A percentile compares a stretch with the other conserved stretches of the same genome.
These are phyloP conservation scores for Aquatica leii DNA, from an alignment of 2,888 invertebrate genomes.

Conservation along the genomic window DNA sequence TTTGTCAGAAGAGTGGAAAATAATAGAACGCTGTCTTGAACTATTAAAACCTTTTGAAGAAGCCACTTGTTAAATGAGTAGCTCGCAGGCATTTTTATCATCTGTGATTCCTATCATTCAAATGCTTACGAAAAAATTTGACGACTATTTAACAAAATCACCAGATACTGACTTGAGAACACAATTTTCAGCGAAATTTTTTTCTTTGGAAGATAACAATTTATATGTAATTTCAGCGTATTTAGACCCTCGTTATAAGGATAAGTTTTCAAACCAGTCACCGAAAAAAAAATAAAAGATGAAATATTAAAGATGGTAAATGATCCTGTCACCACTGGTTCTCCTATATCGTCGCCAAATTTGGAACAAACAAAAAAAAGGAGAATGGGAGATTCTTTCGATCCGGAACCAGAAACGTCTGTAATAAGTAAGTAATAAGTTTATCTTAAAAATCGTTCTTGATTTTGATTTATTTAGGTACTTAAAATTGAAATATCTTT, in stretches of 20 bases:
- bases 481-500: no score
- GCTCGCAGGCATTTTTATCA: neutral
- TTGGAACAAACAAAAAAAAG: neutral
- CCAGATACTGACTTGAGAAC: neutral
- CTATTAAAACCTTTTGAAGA: no score
- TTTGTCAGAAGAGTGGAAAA: no score
- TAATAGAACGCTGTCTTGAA: no score
- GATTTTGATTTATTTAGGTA: no score
- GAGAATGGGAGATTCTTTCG: conserved; percentile 1
- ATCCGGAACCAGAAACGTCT: conserved; percentile 1
- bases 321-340: no score
- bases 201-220: conserved; percentile 1
- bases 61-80: conserved; percentile 1
- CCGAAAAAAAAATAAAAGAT: conserved; percentile 12
- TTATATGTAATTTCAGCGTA: neutral
- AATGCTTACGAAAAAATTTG: neutral
- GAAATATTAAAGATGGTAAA: no score
- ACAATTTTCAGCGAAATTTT: neutral
- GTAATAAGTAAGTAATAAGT: conserved; percentile 3
- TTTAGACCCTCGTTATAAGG: conserved; percentile 16
- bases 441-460: conserved; percentile 20
- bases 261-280: conserved; percentile 13
- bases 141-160: neutral
- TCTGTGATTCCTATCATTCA: neutral
- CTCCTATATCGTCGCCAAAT: neutral